Conservation (phyloP, 2,888 invertebrate genomes). For the Arge pagana region DNA sequence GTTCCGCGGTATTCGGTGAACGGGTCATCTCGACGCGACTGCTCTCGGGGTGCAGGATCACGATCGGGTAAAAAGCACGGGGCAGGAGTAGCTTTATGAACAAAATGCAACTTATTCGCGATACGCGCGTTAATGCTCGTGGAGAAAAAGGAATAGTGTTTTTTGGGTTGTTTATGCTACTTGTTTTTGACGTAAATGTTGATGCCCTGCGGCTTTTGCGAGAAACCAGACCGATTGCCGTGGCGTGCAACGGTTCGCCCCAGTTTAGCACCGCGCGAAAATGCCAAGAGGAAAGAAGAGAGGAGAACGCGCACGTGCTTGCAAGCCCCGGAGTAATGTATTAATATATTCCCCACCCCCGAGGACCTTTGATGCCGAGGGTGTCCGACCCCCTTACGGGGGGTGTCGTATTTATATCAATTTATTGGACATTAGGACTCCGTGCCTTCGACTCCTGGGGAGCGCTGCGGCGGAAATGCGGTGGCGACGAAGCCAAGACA, state of each 20-base stretch:
- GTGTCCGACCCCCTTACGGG: conserved; percentile 12
- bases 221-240: no score
- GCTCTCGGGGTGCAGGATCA: no score
- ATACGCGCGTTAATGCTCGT: no score
- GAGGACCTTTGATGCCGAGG: conserved; percentile 1
- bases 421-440: conserved; percentile 27
- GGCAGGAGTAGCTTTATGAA: no score
- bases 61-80: no score
- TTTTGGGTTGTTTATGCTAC: no score
- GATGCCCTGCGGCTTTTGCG: no score
- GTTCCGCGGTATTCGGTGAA: background rate
- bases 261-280: conserved; percentile 19
- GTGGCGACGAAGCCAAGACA: conserved; percentile 10
- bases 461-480: conserved; percentile 20
- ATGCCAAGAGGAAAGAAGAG: conserved; percentile 1
- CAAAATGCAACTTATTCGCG: no score
- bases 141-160: no score
- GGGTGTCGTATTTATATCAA: conserved; percentile 28
- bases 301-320: conserved; percentile 20
- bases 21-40: background rate
- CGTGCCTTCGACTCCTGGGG: conserved; percentile 14
- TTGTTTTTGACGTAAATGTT: no score
- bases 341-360: conserved; percentile 26
- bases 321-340: conserved; percentile 24
- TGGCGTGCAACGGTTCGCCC: no score